phyloP scores from a whole-genome alignment of 2,797 vertebrate species.

The Halcyon badia region DNA sequence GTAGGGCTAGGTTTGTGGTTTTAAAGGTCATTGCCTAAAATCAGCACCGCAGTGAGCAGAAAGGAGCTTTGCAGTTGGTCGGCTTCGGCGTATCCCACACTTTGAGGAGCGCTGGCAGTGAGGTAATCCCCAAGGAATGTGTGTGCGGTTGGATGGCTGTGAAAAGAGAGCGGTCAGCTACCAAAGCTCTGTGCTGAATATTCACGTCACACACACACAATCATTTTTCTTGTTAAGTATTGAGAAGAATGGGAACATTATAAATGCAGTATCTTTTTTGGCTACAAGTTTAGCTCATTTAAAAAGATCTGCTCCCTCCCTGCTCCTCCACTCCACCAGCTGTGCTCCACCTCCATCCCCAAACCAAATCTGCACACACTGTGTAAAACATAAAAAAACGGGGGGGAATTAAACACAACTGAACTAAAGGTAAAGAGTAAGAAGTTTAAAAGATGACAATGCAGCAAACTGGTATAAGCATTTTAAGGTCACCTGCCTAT shows the following conservation, averaged over 20 bases:
- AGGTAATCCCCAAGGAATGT: conserved; percentile 82
- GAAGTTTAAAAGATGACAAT: background rate
- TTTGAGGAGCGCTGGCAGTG: conserved; percentile 64
- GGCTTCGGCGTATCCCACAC: conserved; percentile 24
- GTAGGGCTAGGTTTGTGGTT: conserved; percentile 19
- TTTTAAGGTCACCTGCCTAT: background rate
- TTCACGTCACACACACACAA: conserved; percentile 71
- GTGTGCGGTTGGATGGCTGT: conserved; percentile 78
- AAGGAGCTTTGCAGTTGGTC: conserved; percentile 42
- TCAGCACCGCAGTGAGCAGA: background rate
- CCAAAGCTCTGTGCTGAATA: conserved; percentile 69
- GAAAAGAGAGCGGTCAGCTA: conserved; percentile 80
- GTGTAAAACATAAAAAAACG: background rate
- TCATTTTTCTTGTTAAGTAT: conserved; percentile 73
- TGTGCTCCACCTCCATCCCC: conserved; percentile 24
- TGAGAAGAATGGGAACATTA: conserved; percentile 72
- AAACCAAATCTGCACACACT: background rate
- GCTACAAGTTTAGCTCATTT: conserved; percentile 46
- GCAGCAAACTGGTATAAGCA: background rate
- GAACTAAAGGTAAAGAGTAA: background rate
- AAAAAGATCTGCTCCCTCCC: conserved; percentile 33
- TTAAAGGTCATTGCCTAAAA: conserved; percentile 55
- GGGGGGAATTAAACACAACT: background rate
- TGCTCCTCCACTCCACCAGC: conserved; percentile 18
- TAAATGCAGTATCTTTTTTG: conserved; percentile 64